Evolutionary conservation across 2,888 invertebrate genomes (phyloP), one percentile per base, ranked within the genome.

Genomic region (Trisateles emortualis): DNA sequence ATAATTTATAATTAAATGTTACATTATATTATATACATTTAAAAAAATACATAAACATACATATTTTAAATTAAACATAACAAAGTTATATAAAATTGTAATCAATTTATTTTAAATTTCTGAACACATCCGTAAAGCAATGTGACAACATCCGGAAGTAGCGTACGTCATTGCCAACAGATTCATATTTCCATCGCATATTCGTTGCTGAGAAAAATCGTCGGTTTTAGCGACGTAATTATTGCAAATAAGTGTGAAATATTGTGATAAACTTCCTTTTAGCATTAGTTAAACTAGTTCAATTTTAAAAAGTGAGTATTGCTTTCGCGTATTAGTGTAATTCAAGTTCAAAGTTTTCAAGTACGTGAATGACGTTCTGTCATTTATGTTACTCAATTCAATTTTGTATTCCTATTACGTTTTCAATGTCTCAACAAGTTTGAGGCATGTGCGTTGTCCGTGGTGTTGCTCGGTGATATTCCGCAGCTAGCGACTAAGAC

Each of bases 121-220:
- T 62, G 76, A 71, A 66, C 70, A 62, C 76, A 64, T 55, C 64
- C 55, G 10, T 69, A 71, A 8, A 58, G 51, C 53, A 74, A 68
- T 77, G 72, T 84, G 87, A 81, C 84, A 86, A 85, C 80, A 86
- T 87, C 90, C 90, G 91, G 91, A 88, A 87, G 84, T 87, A 83
- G 86, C 79, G 81, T 88, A 92, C 90, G 91, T 91, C 91, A 91
- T 89, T 90, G 90, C 92, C 91, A 92, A 91, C 91, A 89, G 84
- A 87, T 86, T 86, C 81, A 78, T 81, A 81, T 75, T 82, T 80
- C 74, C 79, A 81, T 81, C 79, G 81, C 81, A 78, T 76, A 81
- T 72, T 78, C 78, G 70, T 84, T 73, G 78, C 82, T 78, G 72
- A 78, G 75, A 76, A 83, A 81, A 82, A 81, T 84, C 84, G 84